Conservation (phyloP, 2,113 vertebrate genomes). For the Gambusia affinis region DNA sequence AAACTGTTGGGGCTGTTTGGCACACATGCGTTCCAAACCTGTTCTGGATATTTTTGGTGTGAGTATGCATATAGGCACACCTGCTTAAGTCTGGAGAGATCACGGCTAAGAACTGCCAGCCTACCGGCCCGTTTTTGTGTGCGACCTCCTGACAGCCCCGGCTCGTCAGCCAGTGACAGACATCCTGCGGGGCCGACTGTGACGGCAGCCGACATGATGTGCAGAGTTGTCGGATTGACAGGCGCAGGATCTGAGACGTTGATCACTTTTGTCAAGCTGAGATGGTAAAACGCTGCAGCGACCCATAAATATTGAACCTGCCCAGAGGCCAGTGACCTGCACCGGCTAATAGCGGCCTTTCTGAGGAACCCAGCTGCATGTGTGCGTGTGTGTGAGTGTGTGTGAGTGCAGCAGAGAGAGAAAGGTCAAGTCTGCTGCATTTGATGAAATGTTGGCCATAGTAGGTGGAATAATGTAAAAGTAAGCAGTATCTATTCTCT, state of each 20-base stretch:
- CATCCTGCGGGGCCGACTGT: conserved; percentile 34
- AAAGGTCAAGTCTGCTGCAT: conserved; percentile 36
- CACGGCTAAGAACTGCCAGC: conserved; percentile 1
- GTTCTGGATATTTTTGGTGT: neutral
- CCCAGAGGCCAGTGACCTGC: conserved; percentile 55
- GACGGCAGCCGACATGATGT: conserved; percentile 43
- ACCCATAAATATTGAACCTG: conserved; percentile 72
- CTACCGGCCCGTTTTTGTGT: neutral
- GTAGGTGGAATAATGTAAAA: conserved; percentile 24
- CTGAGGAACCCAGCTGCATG: neutral
- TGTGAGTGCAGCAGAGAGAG: neutral
- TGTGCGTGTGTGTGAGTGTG: neutral
- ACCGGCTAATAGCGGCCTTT: conserved; percentile 37
- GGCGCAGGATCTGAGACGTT: conserved; percentile 54
- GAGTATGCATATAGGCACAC: neutral
- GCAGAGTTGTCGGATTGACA: conserved; percentile 48
- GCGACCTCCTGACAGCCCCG: conserved; percentile 19
- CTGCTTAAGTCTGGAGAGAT: neutral
- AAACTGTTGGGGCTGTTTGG: no score
- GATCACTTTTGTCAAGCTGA: conserved; percentile 68
- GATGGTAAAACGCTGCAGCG: conserved; percentile 51
- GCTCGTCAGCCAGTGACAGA: conserved; percentile 2
- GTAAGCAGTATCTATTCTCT: conserved; percentile 3
- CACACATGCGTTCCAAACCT: neutral
- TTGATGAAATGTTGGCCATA: conserved; percentile 5